Base-by-base conservation (phyloP, 2,888 invertebrate species). In the Hypsopygia costalis region DNA sequence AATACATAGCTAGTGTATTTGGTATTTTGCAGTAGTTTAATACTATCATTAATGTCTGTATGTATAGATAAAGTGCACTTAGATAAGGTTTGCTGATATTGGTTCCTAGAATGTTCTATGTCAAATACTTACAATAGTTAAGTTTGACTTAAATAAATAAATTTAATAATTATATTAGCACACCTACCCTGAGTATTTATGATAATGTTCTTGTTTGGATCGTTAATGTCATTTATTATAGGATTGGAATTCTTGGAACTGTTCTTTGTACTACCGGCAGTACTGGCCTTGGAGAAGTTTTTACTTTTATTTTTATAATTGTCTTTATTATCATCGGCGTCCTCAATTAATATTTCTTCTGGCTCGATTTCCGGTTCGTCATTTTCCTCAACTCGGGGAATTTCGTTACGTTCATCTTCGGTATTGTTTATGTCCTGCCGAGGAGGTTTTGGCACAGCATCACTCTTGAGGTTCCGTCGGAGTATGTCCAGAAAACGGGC, bases 361-460 rank as follows among this genome's bases (percentile, higher is more conserved):
- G 59, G 52, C 21, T 63, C 47, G 61, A 58, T n/a, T 55, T 42
- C 25, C 9, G 49, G 47, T 25, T 71, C 55, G 10, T 58, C 52
- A 43, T 67, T 70, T 40, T 63, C 65, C 51, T 67, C 55, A 28
- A 61, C 45, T 28, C 56, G 52, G 11, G 56, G 46, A 11, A 42
- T 44, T 32, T 49, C 51, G 29, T 53, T 55, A 22, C 31, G 39
- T 16, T 43, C 46, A 21, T 53, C 43, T 9, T 43, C 32, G 22
- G 51, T 48, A 11, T 56, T 49, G n/a, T 52, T 57, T 9, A 54
- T 51, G 27, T 50, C 51, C 22, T 68, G 58, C 29, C 90, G 70
- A 0, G 91, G 90, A 4, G 89, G 72, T 52, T 79, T 79, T 0
- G 90, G 90, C 28, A 82, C 74, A 6, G 91, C 90, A 50, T 91